Percentiles rank a stretch among this genome's conserved stretches.
Conservation (phyloP, 2,888 invertebrate species). For the Melanchra persicariae region DNA sequence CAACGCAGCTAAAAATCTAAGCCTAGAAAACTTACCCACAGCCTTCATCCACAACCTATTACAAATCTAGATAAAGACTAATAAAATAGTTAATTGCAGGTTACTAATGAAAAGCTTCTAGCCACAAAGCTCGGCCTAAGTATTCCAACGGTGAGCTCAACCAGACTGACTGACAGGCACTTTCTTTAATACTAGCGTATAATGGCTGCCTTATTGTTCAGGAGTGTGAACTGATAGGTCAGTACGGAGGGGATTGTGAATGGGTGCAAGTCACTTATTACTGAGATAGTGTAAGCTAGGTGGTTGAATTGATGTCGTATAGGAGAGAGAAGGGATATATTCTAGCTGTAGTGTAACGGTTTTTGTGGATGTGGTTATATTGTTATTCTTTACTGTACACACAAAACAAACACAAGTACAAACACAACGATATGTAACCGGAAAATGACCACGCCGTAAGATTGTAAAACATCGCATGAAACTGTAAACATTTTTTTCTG, state of each 20-base stretch:
- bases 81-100: constrained; percentile 49
- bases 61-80: constrained; percentile 46
- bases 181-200: constrained; percentile 61
- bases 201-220: constrained; percentile 60
- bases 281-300: constrained; percentile 10
- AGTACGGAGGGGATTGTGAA: constrained; percentile 44
- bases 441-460: too few relatives aligned
- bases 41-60: constrained; percentile 5
- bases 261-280: constrained; percentile 48
- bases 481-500: too few relatives aligned
- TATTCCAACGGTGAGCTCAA: constrained; percentile 30
- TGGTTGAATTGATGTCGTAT: constrained; percentile 23
- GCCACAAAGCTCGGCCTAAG: constrained; percentile 35
- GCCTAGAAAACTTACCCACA: constrained; percentile 1
- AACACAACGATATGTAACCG: too few relatives aligned
- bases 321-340: background rate
- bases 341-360: too few relatives aligned
- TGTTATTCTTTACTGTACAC: too few relatives aligned
- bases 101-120: constrained; percentile 43
- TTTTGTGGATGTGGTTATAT: too few relatives aligned
- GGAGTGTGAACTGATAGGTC: constrained; percentile 59
- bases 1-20: background rate
- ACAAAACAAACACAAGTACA: too few relatives aligned
- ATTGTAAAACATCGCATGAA: too few relatives aligned
- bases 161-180: constrained; percentile 59